Percentiles rank a stretch among this genome's conserved stretches.
These are phyloP conservation scores for Enteromius trimaculatus DNA, from an alignment of 2,797 vertebrate genomes.

Conservation along the genomic window DNA sequence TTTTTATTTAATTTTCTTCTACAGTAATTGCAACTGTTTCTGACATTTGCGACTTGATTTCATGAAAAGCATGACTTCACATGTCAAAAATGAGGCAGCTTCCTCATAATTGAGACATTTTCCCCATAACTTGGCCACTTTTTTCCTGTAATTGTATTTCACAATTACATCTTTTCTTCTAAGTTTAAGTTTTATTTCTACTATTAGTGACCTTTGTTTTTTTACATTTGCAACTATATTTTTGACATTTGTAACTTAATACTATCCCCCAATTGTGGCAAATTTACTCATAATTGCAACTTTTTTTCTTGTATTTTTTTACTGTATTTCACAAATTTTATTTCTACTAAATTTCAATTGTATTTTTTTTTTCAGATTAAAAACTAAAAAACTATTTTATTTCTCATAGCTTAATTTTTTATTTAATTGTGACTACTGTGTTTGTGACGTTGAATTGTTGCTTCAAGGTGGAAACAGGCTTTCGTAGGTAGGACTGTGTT, in stretches of 20 bases:
- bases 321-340: not conserved
- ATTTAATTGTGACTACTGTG: not conserved
- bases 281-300: not conserved
- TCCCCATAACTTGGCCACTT: not conserved
- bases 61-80: not conserved
- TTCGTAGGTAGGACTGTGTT: not conserved
- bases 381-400: not conserved
- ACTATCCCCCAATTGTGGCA: not conserved
- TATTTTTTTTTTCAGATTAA: not conserved
- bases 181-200: not conserved
- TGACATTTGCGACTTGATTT: not conserved
- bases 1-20: not conserved
- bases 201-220: not conserved
- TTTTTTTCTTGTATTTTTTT: not conserved
- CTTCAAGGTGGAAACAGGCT: not conserved
- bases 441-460: not conserved
- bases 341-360: not conserved
- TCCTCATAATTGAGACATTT: not conserved
- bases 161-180: not conserved
- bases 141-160: not conserved
- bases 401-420: not conserved
- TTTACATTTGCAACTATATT: not conserved
- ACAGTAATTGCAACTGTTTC: not conserved
- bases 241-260: not conserved
- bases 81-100: not conserved